Base-by-base conservation (phyloP, 2,113 vertebrate species). In the Telmatochromis bifrenatus region DNA sequence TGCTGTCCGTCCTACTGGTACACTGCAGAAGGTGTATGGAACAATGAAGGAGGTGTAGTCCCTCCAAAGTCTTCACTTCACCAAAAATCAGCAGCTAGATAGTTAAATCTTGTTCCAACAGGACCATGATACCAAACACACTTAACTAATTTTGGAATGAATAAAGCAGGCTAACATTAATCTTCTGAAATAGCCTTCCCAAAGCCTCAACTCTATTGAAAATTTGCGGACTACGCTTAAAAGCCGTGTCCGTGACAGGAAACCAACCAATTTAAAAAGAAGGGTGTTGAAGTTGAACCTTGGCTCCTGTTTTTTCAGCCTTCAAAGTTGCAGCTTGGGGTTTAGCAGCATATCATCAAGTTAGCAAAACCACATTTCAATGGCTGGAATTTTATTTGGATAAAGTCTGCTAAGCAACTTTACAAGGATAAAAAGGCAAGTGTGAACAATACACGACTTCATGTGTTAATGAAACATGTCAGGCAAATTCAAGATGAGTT, bases 371-470 rank as follows among this genome's bases (percentile, higher is more conserved):
- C 39, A 70, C 5, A 6, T 80, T 75, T 91, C 31, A 87, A 65
- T 89, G 91, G 86, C 89, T 91, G 85, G 90, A 79, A 92, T 84
- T 95, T 94, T 93, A 94, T 95, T 93, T 94, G 84, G 88, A 90
- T 88, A 86, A 84, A 68, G 86, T 91, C 89, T 94, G 93, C 88
- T 92, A 93, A 93, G 91, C 85, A 86, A 58, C 91, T 91, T 94
- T 92, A 94, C 93, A 93, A 88, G 60, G 45, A 91, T 93, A 90
- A 91, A 94, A 95, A 94, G 89, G 90, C 95, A 94, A 90, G 87
- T 93, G 88, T 91, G 89, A 93, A 91, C 82, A 85, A 91, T 88
- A 93, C 91, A 89, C 89, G 91, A 94, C 90, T 60, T 82, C 31
- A 82, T 90, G 84, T 92, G 91, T 90, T 84, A 33, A 92, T 91